Base-by-base conservation (phyloP, 1,140 invertebrate species). In the Euura lappo region DNA sequence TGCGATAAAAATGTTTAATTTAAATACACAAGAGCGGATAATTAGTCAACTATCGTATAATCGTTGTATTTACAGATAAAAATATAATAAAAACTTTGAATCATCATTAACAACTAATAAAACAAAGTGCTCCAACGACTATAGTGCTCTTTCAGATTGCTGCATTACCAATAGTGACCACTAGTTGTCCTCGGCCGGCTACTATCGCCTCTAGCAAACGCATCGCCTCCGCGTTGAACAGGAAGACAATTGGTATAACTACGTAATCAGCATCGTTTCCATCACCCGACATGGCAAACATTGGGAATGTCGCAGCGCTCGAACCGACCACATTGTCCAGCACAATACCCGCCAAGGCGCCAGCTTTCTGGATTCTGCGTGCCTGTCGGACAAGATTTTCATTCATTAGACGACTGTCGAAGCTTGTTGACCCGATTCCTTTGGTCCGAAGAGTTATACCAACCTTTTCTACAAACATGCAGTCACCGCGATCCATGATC, bases 271-370 rank as follows among this genome's bases (percentile, higher is more conserved):
- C 91, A 65, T 80, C 80, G 65, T 83, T 85, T 1, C 96, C 96
- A 88, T 98, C 97, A 2, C 96, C 97, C 7, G 96, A 98, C 97
- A 99, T 99, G 2, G 96, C 95, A 89, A 99, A 99, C 88, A 98
- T 91, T 0, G 95, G 92, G 2, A 94, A 93, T 42, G 88, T 92
- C 42, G 91, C 89, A 13, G 92, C 90, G 67, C 92, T 93, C 28
- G 94, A 93, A 43, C 92, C 93, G 13, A 90, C 87, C 46, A 92
- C 90, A 86, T 98, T 97, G 86, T 99, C 97, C 74, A 98, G 88
- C 6, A 98, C 93, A 79, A 99, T 96, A 44, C 94, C 94, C 28
- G 93, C 96, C 46, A 93, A 87, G 6, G 94, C 97, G 28, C 97
- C 96, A 28, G 93, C 92, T 72, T 90, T 89, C 89, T 98, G 93